Evolutionary conservation across 2,797 vertebrate genomes (phyloP).

Genomic region (Leucoraja ocellata): DNA sequence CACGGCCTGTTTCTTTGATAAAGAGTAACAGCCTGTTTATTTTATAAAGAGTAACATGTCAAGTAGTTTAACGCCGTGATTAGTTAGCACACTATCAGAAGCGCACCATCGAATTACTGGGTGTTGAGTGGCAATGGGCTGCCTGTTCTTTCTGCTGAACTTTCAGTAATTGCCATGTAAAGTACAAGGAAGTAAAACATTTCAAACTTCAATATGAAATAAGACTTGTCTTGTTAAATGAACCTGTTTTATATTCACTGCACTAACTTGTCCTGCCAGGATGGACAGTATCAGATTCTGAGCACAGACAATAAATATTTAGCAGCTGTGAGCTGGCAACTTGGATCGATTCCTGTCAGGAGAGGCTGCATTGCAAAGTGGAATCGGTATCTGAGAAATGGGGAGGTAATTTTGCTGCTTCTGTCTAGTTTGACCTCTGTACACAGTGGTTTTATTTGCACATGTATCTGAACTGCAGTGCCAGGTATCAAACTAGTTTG

Average conservation of each 20-base stretch:
- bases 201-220: background rate
- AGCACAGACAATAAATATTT: slow-evolving; percentile 37
- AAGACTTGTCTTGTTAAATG: slow-evolving; percentile 14
- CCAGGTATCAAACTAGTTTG: background rate
- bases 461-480: background rate
- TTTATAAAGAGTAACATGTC: background rate
- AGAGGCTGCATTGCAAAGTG: background rate
- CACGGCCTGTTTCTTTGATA: background rate
- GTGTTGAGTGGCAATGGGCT: background rate
- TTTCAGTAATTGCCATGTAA: slow-evolving; percentile 11
- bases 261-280: background rate
- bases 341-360: slow-evolving; percentile 9
- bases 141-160: background rate
- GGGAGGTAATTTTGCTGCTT: slow-evolving; percentile 5
- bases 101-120: too few relatives aligned
- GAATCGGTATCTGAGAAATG: background rate
- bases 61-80: background rate
- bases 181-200: background rate
- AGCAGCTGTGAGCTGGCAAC: background rate
- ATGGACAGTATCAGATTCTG: slow-evolving; percentile 4
- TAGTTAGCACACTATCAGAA: background rate
- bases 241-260: background rate
- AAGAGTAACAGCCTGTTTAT: background rate
- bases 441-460: background rate
- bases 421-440: background rate